Percentiles rank a stretch among this genome's conserved stretches.
Conservation (phyloP, 2,797 vertebrate species). For the Rhynchonycteris naso region DNA sequence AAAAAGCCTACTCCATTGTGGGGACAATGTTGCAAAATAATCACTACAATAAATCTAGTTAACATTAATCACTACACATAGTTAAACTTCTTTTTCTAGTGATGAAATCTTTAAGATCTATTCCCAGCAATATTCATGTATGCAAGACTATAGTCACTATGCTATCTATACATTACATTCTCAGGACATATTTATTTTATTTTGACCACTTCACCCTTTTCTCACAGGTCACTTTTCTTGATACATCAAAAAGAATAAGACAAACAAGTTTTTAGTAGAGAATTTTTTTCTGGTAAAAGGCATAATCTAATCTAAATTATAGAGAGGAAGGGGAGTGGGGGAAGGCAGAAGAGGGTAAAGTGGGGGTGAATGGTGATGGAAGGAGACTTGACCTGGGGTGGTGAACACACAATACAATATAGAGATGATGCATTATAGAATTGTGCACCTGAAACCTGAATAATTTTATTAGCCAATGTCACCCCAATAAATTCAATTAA, state of each 20-base stretch:
- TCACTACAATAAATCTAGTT: not conserved
- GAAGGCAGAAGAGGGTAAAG: no score
- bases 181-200: not conserved
- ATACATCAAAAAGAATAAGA: not conserved
- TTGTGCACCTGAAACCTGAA: no score
- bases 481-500: no score
- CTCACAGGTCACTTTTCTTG: not conserved
- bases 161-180: not conserved
- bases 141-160: not conserved
- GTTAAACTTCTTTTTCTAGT: not conserved
- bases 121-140: not conserved
- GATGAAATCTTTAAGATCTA: not conserved
- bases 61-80: not conserved
- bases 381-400: no score
- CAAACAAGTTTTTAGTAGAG: not conserved
- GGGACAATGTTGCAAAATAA: not conserved
- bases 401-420: no score
- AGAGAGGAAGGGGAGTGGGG: no score
- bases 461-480: no score
- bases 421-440: no score
- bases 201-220: not conserved
- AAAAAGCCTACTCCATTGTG: not conserved
- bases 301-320: not conserved
- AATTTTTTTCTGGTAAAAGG: not conserved
- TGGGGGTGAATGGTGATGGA: no score